A percentile compares a stretch with the other conserved stretches of the same genome.
Evolutionary conservation across 2,113 vertebrate genomes (phyloP).

Genomic region (Octodon degus): DNA sequence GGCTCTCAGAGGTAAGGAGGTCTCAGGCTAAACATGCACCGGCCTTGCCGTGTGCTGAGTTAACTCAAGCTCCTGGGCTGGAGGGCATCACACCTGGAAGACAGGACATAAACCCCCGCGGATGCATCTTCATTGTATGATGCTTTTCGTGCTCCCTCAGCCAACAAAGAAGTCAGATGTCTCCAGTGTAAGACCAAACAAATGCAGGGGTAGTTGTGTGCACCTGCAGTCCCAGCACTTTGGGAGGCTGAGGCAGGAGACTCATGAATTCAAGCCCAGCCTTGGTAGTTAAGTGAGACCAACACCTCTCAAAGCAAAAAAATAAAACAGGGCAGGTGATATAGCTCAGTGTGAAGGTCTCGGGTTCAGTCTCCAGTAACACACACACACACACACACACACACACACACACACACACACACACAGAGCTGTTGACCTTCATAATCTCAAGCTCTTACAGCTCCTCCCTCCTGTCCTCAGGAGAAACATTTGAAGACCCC

Average conservation of each 20-base stretch:
- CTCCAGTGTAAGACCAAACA: not conserved
- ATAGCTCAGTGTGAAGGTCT: not conserved
- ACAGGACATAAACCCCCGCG: not conserved
- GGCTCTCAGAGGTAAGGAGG: not conserved
- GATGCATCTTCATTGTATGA: not conserved
- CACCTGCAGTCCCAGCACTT: not conserved
- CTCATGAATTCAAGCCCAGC: not conserved
- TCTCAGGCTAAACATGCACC: not conserved
- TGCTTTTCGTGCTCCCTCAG: not conserved
- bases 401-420: too few relatives aligned
- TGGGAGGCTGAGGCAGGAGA: not conserved
- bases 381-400: not conserved
- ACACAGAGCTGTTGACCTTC: not conserved
- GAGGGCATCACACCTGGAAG: not conserved
- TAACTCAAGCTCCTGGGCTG: not conserved
- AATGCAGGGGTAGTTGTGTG: not conserved
- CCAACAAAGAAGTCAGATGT: not conserved
- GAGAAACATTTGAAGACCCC: too few relatives aligned
- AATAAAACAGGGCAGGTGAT: not conserved
- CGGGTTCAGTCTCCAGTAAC: not conserved
- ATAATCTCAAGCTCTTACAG: not conserved
- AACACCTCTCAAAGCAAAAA: not conserved
- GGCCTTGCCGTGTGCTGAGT: not conserved
- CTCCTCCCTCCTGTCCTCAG: not conserved
- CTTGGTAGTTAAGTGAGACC: not conserved